Evolutionary conservation across 2,113 vertebrate species (phyloP).

Genomic region (Tetrao urogallus): DNA sequence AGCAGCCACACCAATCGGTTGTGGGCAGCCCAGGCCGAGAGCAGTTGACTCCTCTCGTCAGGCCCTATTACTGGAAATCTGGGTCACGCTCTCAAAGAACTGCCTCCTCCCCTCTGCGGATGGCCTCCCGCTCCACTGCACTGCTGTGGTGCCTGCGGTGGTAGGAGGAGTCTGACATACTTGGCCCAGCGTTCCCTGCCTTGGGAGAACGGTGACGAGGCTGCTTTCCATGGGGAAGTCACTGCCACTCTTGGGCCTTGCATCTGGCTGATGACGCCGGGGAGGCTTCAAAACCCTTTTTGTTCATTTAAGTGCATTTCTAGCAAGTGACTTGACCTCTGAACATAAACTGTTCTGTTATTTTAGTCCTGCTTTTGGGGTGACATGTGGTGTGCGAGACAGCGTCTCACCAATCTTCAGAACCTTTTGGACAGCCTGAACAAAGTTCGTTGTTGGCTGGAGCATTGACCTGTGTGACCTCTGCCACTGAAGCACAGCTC

Average conservation of each 20-base stretch:
- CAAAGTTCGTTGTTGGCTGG: neutral
- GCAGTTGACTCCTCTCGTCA: slow-evolving; percentile 32
- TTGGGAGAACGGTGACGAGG: neutral
- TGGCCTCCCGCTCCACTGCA: neutral
- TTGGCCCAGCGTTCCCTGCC: neutral
- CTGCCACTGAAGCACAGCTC: neutral
- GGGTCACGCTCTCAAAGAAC: slow-evolving; percentile 69
- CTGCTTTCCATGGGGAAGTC: neutral
- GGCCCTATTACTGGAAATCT: slow-evolving; percentile 61
- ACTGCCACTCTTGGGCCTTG: neutral
- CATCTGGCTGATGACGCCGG: neutral
- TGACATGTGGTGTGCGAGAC: fast-evolving
- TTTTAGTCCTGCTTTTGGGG: neutral
- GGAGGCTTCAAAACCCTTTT: neutral
- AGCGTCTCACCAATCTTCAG: neutral
- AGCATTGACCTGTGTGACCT: neutral
- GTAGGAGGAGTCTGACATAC: neutral
- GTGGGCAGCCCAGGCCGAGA: neutral
- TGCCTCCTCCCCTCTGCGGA: neutral
- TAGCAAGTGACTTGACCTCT: neutral
- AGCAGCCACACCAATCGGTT: fast-evolving
- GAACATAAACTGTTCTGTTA: neutral
- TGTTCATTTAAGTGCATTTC: neutral
- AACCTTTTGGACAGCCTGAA: neutral
- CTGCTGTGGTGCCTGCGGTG: neutral